Evolutionary conservation across 2,113 vertebrate genomes (phyloP).

Genomic region (Illadopsis cleaveri): DNA sequence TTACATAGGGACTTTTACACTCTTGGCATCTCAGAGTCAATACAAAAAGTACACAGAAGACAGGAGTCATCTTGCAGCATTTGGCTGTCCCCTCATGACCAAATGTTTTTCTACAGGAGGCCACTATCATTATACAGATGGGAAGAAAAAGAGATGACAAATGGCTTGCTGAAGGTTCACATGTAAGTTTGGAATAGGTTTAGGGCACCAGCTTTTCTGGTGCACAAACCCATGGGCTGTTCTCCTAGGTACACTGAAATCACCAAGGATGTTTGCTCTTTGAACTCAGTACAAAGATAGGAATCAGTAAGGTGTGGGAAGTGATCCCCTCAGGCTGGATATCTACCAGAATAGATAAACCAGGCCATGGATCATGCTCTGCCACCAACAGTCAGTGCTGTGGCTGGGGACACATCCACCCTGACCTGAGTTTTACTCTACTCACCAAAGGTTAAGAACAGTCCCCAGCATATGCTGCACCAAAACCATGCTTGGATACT

Average conservation of each 20-base stretch:
- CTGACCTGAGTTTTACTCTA: not conserved
- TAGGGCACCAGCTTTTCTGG: not conserved
- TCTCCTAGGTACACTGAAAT: not conserved
- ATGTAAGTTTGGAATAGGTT: accelerated
- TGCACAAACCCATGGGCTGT: not conserved
- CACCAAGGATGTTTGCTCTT: not conserved
- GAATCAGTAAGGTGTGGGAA: not conserved
- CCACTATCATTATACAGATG: not conserved
- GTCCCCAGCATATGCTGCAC: not conserved
- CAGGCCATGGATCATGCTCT: not conserved
- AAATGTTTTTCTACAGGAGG: not conserved
- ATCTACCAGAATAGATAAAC: not conserved
- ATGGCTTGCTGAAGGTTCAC: not conserved
- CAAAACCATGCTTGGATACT: not conserved
- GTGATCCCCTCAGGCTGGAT: not conserved
- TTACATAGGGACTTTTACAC: not conserved
- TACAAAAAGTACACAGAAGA: not conserved
- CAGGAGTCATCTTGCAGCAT: not conserved
- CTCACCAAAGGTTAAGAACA: not conserved
- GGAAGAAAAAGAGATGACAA: not conserved
- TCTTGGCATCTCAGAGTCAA: not conserved
- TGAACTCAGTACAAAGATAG: not conserved
- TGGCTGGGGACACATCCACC: not conserved
- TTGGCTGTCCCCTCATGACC: not conserved
- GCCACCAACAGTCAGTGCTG: accelerated